A percentile compares a stretch with the other conserved stretches of the same genome.
Conservation (phyloP, 2,888 invertebrate species). For the Pinctada fucata region DNA sequence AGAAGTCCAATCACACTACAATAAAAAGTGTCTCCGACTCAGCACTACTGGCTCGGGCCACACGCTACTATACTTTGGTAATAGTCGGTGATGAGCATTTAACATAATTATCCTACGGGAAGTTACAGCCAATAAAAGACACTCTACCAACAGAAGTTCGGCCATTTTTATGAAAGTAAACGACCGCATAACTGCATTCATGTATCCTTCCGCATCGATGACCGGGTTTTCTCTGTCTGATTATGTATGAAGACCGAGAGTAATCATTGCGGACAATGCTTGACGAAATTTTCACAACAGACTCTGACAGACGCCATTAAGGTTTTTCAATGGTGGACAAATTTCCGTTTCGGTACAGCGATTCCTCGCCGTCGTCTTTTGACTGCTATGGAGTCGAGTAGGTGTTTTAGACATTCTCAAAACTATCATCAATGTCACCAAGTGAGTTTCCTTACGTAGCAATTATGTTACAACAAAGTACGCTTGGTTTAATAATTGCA, state of each 20-base stretch:
- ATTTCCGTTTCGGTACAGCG: not conserved
- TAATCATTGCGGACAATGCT: conserved; percentile 29
- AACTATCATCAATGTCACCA: conserved; percentile 16
- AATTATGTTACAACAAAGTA: not conserved
- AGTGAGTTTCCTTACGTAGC: not conserved
- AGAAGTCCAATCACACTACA: conserved; percentile 20
- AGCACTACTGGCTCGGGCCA: conserved; percentile 26
- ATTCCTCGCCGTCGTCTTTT: not conserved
- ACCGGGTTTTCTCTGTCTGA: conserved; percentile 22
- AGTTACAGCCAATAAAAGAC: not conserved
- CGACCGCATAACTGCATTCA: conserved; percentile 28
- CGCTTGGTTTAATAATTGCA: not conserved
- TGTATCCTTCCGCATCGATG: conserved; percentile 29
- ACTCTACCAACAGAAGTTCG: not conserved
- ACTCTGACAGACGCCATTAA: conserved; percentile 27
- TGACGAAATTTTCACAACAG: conserved; percentile 18
- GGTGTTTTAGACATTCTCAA: not conserved
- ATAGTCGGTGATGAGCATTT: conserved; percentile 36
- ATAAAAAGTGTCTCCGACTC: conserved; percentile 20
- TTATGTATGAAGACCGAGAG: conserved; percentile 15
- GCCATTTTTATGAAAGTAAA: conserved; percentile 10
- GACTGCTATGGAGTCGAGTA: conserved; percentile 6
- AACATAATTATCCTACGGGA: conserved; percentile 39
- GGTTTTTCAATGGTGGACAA: conserved; percentile 12
- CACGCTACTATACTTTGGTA: conserved; percentile 24